phyloP scores from a whole-genome alignment of 35 echinoderm and acorn worm species.

The Antedon bifida region DNA sequence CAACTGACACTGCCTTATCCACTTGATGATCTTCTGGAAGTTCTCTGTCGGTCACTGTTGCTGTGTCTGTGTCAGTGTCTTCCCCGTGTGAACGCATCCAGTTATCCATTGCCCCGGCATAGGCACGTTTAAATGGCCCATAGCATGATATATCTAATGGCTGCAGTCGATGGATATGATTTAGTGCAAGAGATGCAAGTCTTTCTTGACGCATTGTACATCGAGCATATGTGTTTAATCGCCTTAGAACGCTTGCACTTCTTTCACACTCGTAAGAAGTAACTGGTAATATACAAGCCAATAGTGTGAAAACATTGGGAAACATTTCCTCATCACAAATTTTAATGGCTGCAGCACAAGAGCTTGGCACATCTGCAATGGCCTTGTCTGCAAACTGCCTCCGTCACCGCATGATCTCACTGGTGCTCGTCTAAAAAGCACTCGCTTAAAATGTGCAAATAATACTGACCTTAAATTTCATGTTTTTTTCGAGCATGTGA shows the following conservation, averaged over 20 bases:
- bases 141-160: not conserved
- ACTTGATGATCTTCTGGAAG: too few species aligned
- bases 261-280: constrained; percentile 18
- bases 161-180: not conserved
- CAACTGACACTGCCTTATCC: too few species aligned
- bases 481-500: too few species aligned
- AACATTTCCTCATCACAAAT: constrained; percentile 3
- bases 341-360: constrained; percentile 15
- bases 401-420: too few species aligned
- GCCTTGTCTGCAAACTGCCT: too few species aligned
- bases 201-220: too few species aligned
- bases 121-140: not conserved
- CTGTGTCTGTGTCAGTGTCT: not conserved
- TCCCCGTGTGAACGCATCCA: not conserved
- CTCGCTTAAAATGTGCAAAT: too few species aligned
- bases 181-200: too few species aligned
- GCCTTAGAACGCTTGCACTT: constrained; percentile 4
- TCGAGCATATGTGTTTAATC: not conserved
- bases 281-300: constrained; percentile 17
- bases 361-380: too few species aligned
- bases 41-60: too few species aligned
- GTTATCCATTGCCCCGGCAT: not conserved
- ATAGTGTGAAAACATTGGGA: constrained; percentile 15
- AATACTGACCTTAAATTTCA: too few species aligned
- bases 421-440: too few species aligned